Base-by-base conservation (phyloP, 2,113 vertebrate species). In the Montifringilla adamsi region DNA sequence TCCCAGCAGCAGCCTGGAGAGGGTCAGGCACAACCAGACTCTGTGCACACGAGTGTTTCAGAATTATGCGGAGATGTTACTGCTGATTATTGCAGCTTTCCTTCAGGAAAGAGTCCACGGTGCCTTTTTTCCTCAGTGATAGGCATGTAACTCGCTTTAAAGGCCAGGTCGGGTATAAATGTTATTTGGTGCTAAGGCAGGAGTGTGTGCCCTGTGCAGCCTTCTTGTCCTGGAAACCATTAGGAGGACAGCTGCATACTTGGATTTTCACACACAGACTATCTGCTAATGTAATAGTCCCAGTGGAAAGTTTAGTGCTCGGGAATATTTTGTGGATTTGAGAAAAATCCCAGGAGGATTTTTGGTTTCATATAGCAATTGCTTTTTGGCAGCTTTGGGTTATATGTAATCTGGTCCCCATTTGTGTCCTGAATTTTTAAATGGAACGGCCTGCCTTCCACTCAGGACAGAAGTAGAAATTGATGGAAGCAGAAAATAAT, bases 311-410 rank as follows among this genome's bases (percentile, higher is more conserved):
- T 87, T 95, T 4, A 67, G 82, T 79, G 69, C 63, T 95, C 1
- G 0, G 93, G 96, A 97, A 92, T 83, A 88, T 94, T 96, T 89
- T 96, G 84, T 4, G 56, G 80, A 87, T 94, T 93, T 91, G 89
- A 80, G 90, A 58, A 77, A 90, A 88, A 83, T 94, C 96, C 82
- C 86, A 7, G 59, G 83, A 91, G 77, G 82, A 47, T 63, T 96
- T 96, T 92, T 84, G 44, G 73, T 85, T 94, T 94, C 84, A 15
- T 91, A 44, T 39, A 91, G 94, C 90, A 94, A 56, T 87, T 94
- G 84, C 68, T 93, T 93, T 73, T 67, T 94, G 76, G 86, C 85
- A 91, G 72, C 81, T 95, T 89, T 93, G 86, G 44, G 50, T 66
- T 66, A 66, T 46, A 90, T 95, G 73, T 94, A 91, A 84, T 94